These are phyloP conservation scores for Pterostichus niger DNA, from an alignment of 2,888 invertebrate species.

Conservation along the genomic window DNA sequence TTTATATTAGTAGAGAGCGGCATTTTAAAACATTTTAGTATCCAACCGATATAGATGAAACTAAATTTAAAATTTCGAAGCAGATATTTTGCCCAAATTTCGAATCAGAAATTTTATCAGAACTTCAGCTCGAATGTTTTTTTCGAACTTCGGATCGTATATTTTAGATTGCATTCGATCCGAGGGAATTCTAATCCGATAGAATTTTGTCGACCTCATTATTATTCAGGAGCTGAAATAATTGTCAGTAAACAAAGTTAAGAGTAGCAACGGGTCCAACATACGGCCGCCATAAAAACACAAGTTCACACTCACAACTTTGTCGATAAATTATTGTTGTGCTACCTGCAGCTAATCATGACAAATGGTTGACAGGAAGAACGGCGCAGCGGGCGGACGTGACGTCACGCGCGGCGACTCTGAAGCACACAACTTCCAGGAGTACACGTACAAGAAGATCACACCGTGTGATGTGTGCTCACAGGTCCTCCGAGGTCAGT, in stretches of 20 bases:
- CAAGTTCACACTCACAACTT: slow-evolving; percentile 34
- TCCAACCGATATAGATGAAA: too few relatives aligned
- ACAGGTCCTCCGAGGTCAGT: slow-evolving; percentile 91
- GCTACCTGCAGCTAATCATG: slow-evolving; percentile 39
- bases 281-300: slow-evolving; percentile 43
- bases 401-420: slow-evolving; percentile 82
- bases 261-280: neutral
- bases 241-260: too few relatives aligned
- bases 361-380: slow-evolving; percentile 81
- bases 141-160: too few relatives aligned
- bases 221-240: too few relatives aligned
- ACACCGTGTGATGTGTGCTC: slow-evolving; percentile 97
- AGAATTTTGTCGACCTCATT: neutral
- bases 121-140: too few relatives aligned
- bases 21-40: too few relatives aligned
- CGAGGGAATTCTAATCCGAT: slow-evolving; percentile 5
- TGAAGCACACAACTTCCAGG: slow-evolving; percentile 92
- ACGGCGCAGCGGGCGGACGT: slow-evolving; percentile 83
- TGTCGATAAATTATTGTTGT: slow-evolving; percentile 40
- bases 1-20: neutral
- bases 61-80: too few relatives aligned
- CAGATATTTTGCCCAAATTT: too few relatives aligned
- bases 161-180: too few relatives aligned
- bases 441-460: slow-evolving; percentile 97
- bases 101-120: too few relatives aligned